Base-by-base conservation (phyloP, 2,888 invertebrate species). In the Cataglyphis altisquamis region DNA sequence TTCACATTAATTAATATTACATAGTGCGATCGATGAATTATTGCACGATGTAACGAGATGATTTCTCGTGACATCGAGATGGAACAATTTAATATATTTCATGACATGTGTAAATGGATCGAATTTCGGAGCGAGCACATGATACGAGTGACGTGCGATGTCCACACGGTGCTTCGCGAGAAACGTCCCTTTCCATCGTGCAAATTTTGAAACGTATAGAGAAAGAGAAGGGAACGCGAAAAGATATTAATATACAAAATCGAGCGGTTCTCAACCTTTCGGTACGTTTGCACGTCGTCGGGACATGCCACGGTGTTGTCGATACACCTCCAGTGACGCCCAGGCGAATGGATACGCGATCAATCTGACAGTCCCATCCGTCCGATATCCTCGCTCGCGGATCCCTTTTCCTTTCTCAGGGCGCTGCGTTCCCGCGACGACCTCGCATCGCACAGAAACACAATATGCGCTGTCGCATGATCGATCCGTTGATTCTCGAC, bases 251-350 rank as follows among this genome's bases (percentile, higher is more conserved):
- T 74, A 64, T 84, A 84, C 84, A 92, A 92, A 91, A 92, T 86
- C 87, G 86, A 84, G 87, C 77, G 91, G 92, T 93, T 93, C 92
- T 93, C 93, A 92, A 93, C 92, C 91, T 91, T 41, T 12, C 36
- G 63, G 32, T 80, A 86, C 82, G 87, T 84, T 78, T 78, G 72
- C 86, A 84, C 86, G 84, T 72, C 63, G 84, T 87, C 45, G 52
- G n/a, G n/a, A 52, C n/a, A 85, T 89, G 88, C 88, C 91, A 90
- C 90, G 90, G 90, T 87, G 87, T 90, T 88, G 86, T 86, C 86
- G 80, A 90, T 86, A 88, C 83, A n/a, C 88, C 78, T 88, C 8
- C 91, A 92, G 91, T 91, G 92, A 91, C 90, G 90, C 90, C 92
- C 91, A 91, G 91, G 84, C 86, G 64, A 87, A 45, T 18, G 84